Evolutionary conservation across 2,113 vertebrate genomes (phyloP).

Genomic region (Psittacula cyanocephala): DNA sequence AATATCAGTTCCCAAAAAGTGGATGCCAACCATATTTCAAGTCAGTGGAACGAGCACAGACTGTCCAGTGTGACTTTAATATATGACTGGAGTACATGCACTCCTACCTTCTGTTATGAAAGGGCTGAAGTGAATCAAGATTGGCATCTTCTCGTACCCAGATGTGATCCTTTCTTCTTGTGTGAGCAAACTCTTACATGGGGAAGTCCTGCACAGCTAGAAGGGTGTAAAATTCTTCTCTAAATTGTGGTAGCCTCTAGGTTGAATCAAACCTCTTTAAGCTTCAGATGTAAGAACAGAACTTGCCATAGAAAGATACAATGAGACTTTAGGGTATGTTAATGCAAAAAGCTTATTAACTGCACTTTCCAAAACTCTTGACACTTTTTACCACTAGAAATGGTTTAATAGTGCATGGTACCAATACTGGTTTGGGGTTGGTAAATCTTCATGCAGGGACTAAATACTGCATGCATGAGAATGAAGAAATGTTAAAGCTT

Average conservation of each 20-base stretch:
- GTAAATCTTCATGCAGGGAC: not conserved
- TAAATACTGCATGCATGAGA: not conserved
- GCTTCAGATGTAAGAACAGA: not conserved
- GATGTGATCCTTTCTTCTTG: not conserved
- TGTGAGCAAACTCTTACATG: not conserved
- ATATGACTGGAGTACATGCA: not conserved
- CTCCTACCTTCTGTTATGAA: not conserved
- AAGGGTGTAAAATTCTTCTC: not conserved
- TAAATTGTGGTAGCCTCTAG: not conserved
- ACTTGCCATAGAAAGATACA: not conserved
- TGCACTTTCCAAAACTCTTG: not conserved
- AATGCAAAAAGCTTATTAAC: not conserved
- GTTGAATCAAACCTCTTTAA: not conserved
- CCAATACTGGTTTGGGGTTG: not conserved
- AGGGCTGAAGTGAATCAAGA: not conserved
- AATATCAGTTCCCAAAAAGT: not conserved
- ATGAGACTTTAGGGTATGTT: not conserved
- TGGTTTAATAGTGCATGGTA: not conserved
- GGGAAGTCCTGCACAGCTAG: not conserved
- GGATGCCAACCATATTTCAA: not conserved
- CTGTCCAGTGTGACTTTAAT: not conserved
- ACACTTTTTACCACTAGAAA: not conserved
- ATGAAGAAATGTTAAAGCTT: not conserved
- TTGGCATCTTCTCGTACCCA: not conserved
- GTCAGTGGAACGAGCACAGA: not conserved